Percentiles rank a stretch among this genome's conserved stretches.
These are phyloP conservation scores for Scaptomyza flava DNA, from an alignment of 2,888 invertebrate species.

Conservation along the genomic window DNA sequence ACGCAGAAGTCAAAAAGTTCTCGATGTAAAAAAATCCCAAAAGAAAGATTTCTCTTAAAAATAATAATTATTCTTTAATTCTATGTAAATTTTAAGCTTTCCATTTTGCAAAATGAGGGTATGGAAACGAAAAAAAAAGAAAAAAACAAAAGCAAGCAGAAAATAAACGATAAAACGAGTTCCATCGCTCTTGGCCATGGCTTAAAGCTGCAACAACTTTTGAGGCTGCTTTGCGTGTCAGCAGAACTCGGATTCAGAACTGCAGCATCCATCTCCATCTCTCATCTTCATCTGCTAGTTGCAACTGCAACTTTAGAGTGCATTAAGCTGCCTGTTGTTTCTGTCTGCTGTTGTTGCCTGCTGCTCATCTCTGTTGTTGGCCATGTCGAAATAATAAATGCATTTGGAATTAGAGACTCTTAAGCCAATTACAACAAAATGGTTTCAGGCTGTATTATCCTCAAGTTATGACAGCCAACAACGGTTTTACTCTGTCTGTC, in stretches of 20 bases:
- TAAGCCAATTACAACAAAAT: conserved; percentile 78
- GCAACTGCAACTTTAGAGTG: conserved; percentile 7
- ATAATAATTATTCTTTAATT: background rate
- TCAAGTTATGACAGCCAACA: conserved; percentile 78
- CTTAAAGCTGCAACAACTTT: conserved; percentile 25
- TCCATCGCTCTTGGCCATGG: conserved; percentile 40
- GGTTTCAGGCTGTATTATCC: conserved; percentile 81
- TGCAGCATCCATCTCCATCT: conserved; percentile 16
- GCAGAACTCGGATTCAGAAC: conserved; percentile 35
- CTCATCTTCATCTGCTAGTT: conserved; percentile 8
- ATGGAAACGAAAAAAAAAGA: conserved; percentile 13
- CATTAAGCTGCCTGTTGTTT: background rate
- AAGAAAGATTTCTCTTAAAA: background rate
- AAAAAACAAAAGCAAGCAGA: background rate
- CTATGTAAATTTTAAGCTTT: conserved; percentile 19
- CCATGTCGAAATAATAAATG: conserved; percentile 78
- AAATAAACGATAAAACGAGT: conserved; percentile 31
- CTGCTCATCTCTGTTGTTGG: conserved; percentile 29
- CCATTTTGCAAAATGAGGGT: conserved; percentile 36
- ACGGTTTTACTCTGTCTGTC: conserved; percentile 9
- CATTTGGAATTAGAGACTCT: conserved; percentile 75
- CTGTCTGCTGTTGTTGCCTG: conserved; percentile 23
- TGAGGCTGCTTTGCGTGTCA: conserved; percentile 60
- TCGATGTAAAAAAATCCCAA: too few species aligned
- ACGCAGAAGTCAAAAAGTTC: background rate